A percentile compares a stretch with the other conserved stretches of the same genome.
Evolutionary conservation across 2,113 vertebrate genomes (phyloP).

Genomic region (Psammodynastes pulverulentus): DNA sequence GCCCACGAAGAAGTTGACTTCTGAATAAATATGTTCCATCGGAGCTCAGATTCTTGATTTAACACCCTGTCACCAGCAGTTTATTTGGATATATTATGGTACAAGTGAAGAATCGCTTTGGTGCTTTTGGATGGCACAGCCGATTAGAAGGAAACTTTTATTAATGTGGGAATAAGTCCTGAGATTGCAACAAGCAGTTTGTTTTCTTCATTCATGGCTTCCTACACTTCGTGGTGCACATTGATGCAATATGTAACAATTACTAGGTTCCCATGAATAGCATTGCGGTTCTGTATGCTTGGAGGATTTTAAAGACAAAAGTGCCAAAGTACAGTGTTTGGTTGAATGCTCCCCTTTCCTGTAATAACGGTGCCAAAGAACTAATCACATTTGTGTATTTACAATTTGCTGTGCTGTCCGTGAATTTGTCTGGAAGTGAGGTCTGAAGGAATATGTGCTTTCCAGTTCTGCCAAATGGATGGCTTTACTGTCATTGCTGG

Average conservation of each 20-base stretch:
- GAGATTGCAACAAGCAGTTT: not conserved
- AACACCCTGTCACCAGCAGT: not conserved
- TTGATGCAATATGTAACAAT: not conserved
- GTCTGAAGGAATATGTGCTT: not conserved
- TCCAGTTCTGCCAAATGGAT: not conserved
- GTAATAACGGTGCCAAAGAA: not conserved
- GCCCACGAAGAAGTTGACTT: not conserved
- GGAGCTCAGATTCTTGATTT: not conserved
- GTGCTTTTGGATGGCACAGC: not conserved
- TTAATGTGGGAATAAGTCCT: not conserved
- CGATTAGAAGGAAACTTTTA: not conserved
- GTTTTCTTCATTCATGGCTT: not conserved
- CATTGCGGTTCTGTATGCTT: not conserved
- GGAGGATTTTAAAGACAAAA: not conserved
- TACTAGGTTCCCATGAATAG: not conserved
- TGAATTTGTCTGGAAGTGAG: conserved; percentile 23
- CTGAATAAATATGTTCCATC: not conserved
- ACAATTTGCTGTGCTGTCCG: conserved; percentile 13
- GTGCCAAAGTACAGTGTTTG: not conserved
- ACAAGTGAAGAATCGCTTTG: not conserved
- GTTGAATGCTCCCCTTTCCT: conserved; percentile 5
- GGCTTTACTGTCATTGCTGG: not conserved
- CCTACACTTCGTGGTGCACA: not conserved
- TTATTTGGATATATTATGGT: not conserved
- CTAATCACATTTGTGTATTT: conserved; percentile 19